Evolutionary conservation across 2,113 vertebrate genomes (phyloP).

Genomic region (Quiscalus mexicanus): DNA sequence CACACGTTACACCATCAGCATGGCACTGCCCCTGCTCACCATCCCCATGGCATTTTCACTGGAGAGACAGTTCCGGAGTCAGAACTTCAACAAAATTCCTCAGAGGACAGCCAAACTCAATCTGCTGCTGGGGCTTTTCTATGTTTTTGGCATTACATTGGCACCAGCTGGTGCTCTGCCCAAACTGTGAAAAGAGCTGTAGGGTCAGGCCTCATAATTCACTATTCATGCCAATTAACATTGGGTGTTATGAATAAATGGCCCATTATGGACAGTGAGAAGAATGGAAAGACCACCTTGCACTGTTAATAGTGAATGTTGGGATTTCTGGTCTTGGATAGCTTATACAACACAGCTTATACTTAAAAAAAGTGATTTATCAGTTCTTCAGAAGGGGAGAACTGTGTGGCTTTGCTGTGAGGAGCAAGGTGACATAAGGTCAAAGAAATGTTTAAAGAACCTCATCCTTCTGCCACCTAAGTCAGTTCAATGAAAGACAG

Average conservation of each 20-base stretch:
- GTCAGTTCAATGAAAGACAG: background rate
- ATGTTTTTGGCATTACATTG: constrained; percentile 90
- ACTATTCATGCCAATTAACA: background rate
- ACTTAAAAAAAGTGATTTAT: background rate
- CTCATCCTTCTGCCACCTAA: background rate
- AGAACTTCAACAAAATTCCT: constrained; percentile 88
- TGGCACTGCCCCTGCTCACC: constrained; percentile 92
- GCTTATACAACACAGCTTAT: background rate
- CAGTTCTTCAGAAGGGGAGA: background rate
- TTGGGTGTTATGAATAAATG: background rate
- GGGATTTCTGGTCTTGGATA: background rate
- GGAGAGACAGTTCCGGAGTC: constrained; percentile 92
- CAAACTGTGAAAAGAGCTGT: constrained; percentile 71
- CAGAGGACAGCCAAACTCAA: constrained; percentile 97
- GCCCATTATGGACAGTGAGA: background rate
- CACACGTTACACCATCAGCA: constrained; percentile 92
- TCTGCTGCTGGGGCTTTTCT: constrained; percentile 93
- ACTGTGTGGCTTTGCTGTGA: background rate
- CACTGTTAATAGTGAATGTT: background rate
- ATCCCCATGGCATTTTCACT: constrained; percentile 94
- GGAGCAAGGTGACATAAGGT: background rate
- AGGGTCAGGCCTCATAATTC: background rate
- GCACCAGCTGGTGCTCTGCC: constrained; percentile 88
- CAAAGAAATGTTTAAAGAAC: background rate
- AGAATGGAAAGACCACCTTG: background rate